Conservation (phyloP, 2,113 vertebrate genomes). For the Columba janthina region DNA sequence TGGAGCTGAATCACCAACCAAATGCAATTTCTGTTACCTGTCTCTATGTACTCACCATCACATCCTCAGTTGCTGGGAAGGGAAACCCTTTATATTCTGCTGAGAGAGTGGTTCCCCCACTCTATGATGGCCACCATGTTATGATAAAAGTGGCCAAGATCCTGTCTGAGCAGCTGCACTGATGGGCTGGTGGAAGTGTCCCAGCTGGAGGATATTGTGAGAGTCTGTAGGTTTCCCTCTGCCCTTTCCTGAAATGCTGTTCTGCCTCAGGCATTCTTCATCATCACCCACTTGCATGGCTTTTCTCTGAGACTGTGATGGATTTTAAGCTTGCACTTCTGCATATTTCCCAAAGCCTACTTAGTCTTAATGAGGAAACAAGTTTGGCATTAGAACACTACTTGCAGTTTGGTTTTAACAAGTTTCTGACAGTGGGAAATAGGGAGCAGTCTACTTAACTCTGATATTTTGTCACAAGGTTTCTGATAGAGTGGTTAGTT, state of each 20-base stretch:
- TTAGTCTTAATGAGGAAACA: not conserved
- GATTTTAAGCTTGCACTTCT: not conserved
- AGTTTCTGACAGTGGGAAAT: not conserved
- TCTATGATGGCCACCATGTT: not conserved
- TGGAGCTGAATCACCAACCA: not conserved
- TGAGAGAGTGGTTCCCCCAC: not conserved
- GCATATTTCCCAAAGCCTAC: not conserved
- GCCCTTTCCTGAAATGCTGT: not conserved
- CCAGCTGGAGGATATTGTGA: not conserved
- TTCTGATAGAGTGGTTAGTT: not conserved
- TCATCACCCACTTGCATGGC: not conserved
- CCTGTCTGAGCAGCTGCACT: not conserved
- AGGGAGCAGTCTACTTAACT: not conserved
- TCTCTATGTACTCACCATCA: not conserved
- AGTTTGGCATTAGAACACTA: not conserved
- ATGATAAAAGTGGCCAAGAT: not conserved
- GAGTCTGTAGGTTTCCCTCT: not conserved
- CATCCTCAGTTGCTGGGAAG: rapidly evolving
- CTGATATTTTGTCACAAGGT: not conserved
- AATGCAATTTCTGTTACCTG: not conserved
- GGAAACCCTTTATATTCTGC: not conserved
- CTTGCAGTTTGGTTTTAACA: not conserved
- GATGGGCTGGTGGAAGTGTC: not conserved
- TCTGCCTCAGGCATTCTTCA: not conserved
- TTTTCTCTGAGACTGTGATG: not conserved